Conservation (phyloP, 2,113 vertebrate genomes). For the Cyprinus carpio region DNA sequence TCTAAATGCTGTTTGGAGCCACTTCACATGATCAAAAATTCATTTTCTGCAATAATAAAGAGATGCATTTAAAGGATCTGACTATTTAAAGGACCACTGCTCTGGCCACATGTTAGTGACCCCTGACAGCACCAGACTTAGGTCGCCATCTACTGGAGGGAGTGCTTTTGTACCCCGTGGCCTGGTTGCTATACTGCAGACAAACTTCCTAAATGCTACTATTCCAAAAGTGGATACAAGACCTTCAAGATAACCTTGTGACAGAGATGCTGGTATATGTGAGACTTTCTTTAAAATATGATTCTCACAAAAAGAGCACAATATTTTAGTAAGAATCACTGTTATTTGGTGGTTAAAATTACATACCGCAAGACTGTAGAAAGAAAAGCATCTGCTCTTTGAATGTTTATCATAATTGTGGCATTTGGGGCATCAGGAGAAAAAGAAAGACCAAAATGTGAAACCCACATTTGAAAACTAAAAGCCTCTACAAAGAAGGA, state of each 20-base stretch:
- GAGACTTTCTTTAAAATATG: neutral
- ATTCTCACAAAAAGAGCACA: neutral
- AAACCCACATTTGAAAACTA: neutral
- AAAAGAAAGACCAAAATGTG: neutral
- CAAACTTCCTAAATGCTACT: neutral
- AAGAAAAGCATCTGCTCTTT: neutral
- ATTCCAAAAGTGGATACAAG: neutral
- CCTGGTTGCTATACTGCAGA: neutral
- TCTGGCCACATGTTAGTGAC: slow-evolving; percentile 15
- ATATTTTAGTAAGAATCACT: neutral
- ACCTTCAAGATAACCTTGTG: neutral
- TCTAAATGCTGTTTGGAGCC: neutral
- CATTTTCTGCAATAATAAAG: neutral
- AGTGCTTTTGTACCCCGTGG: slow-evolving; percentile 17
- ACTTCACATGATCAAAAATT: neutral
- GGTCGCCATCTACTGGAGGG: slow-evolving; percentile 62
- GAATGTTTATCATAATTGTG: neutral
- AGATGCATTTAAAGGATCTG: neutral
- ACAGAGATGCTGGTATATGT: neutral
- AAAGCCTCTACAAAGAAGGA: neutral
- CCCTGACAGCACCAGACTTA: slow-evolving; percentile 55
- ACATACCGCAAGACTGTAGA: neutral
- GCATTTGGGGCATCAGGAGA: neutral
- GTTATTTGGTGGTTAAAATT: slow-evolving; percentile 13
- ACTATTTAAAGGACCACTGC: neutral